phyloP scores from a whole-genome alignment of 1,140 invertebrate species.

The Dendroctonus ponderosae region DNA sequence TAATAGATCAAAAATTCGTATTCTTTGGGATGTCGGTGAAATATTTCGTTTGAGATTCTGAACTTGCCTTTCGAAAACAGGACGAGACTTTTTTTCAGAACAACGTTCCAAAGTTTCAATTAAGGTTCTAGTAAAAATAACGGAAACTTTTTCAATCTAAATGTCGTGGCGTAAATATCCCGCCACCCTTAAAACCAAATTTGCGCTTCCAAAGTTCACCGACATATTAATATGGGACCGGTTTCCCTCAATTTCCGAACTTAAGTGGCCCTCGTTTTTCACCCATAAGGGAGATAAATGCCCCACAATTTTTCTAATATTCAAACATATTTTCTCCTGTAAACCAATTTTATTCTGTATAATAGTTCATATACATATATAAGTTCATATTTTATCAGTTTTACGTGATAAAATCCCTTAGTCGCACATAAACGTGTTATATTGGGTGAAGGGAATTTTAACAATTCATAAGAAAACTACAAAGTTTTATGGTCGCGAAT shows the following conservation, averaged over 20 bases:
- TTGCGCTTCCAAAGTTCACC: background rate
- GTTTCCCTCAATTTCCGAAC: background rate
- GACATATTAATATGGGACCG: constrained; percentile 5
- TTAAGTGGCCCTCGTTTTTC: background rate
- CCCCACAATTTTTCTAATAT: background rate
- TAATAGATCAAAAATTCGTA: constrained; percentile 35
- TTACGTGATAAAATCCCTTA: too few species aligned
- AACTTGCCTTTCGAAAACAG: background rate
- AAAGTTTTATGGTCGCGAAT: too few species aligned
- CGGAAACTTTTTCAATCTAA: constrained; percentile 2
- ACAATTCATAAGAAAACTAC: too few species aligned
- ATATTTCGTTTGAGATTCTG: constrained; percentile 16
- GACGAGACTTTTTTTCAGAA: too few species aligned
- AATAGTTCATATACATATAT: too few species aligned
- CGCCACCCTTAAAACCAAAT: background rate
- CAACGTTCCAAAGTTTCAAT: too few species aligned
- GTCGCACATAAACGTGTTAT: too few species aligned
- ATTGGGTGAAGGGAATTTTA: too few species aligned
- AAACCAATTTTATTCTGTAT: background rate
- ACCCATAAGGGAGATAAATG: background rate
- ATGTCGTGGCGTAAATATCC: constrained; percentile 1
- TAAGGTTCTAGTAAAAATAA: background rate
- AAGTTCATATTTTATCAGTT: too few species aligned
- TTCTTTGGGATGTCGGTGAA: constrained; percentile 14
- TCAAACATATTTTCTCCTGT: background rate